phyloP scores from a whole-genome alignment of 2,888 invertebrate genomes.

The Phyllotreta cruciferae region DNA sequence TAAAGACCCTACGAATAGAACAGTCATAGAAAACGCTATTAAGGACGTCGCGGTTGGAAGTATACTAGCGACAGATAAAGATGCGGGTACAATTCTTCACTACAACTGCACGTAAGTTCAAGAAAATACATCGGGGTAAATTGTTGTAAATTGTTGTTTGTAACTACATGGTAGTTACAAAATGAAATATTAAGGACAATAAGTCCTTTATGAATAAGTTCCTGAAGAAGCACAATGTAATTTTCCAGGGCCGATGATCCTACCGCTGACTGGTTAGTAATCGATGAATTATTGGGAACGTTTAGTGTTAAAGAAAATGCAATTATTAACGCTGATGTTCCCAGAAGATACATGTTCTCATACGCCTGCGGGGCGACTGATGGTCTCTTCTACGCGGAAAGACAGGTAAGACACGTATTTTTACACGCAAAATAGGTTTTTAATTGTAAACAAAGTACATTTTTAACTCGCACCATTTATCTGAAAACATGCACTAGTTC shows the following conservation, averaged over 20 bases:
- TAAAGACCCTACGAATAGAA: conserved; percentile 50
- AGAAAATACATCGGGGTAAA: too few relatives aligned
- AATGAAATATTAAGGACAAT: too few relatives aligned
- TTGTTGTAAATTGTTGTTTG: conserved; percentile 3
- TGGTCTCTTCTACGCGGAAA: conserved; percentile 49
- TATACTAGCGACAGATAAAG: conserved; percentile 68
- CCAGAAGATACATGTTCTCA: conserved; percentile 61
- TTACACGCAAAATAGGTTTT: too few relatives aligned
- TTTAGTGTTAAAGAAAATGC: conserved; percentile 59
- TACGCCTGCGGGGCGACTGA: conserved; percentile 67
- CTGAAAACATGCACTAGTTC: too few relatives aligned
- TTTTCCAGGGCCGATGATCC: conserved; percentile 60
- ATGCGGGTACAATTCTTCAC: conserved; percentile 57
- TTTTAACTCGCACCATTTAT: too few relatives aligned
- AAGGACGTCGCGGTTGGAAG: conserved; percentile 64
- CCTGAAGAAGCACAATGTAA: too few relatives aligned
- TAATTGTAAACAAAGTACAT: too few relatives aligned
- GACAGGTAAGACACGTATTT: conserved; percentile 61
- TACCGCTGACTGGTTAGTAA: conserved; percentile 61
- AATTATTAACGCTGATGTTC: conserved; percentile 65
- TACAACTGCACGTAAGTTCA: too few relatives aligned
- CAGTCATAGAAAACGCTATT: conserved; percentile 65
- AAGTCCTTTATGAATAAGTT: too few relatives aligned
- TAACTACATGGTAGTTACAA: background rate
- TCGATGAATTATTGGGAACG: conserved; percentile 63